Evolutionary conservation across 1,140 invertebrate genomes (phyloP).

Genomic region (Tetraneura akinire): DNA sequence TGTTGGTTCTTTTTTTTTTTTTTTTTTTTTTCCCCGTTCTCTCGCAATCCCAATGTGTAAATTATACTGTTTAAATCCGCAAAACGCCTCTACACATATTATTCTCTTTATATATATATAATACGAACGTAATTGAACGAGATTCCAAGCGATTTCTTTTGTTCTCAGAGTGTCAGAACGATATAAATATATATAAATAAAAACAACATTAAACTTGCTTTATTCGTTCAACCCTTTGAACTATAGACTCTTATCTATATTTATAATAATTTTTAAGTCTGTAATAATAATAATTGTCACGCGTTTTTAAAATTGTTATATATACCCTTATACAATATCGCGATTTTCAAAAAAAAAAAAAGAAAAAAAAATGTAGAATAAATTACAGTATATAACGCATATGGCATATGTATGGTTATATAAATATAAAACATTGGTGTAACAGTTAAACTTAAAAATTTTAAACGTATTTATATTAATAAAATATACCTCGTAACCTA

Average conservation of each 20-base stretch:
- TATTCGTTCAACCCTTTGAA: background rate
- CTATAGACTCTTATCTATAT: background rate
- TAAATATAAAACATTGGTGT: no score
- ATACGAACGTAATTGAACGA: background rate
- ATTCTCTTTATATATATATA: background rate
- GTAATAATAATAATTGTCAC: background rate
- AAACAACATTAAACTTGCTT: background rate
- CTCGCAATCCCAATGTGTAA: background rate
- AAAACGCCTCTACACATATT: background rate
- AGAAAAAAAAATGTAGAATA: no score
- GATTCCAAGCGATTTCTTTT: conserved; percentile 13
- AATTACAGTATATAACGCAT: no score
- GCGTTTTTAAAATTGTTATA: no score
- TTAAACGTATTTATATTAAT: no score
- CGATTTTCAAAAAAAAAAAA: no score
- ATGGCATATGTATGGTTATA: no score
- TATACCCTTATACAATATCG: no score
- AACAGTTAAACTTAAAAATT: no score
- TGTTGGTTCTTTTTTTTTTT: background rate
- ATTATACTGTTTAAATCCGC: conserved; percentile 1
- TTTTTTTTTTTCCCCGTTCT: background rate
- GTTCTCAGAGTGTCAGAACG: background rate
- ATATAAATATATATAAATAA: background rate
- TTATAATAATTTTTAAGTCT: background rate
- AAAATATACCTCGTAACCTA: no score